These are phyloP conservation scores for Falco berigora DNA, from an alignment of 2,797 vertebrate genomes.

Conservation along the genomic window DNA sequence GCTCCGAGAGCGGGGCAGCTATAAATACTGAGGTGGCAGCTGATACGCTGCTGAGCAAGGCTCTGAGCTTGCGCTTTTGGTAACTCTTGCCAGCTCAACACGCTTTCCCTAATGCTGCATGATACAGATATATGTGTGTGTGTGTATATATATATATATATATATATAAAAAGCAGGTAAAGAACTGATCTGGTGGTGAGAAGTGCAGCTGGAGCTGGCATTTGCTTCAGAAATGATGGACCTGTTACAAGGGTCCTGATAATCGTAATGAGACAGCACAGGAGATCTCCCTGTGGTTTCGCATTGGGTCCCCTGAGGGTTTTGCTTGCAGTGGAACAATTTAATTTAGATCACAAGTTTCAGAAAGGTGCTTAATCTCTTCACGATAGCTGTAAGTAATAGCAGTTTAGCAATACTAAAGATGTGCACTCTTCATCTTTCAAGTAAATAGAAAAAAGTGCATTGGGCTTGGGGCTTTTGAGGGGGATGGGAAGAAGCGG, in stretches of 20 bases:
- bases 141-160: neutral
- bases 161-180: neutral
- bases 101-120: neutral
- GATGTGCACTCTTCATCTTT: neutral
- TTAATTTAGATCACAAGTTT: neutral
- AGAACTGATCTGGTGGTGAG: neutral
- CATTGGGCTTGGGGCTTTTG: neutral
- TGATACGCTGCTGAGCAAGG: neutral
- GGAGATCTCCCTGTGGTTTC: neutral
- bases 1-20: neutral
- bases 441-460: neutral
- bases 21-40: slow-evolving; percentile 51
- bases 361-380: neutral
- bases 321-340: neutral
- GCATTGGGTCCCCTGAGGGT: neutral
- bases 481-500: neutral
- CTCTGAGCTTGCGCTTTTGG: neutral
- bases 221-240: neutral
- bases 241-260: neutral
- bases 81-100: neutral
- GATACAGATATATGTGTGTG: too few relatives aligned
- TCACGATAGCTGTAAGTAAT: neutral
- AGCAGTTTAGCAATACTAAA: neutral
- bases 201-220: neutral
- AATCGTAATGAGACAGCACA: neutral